A percentile compares a stretch with the other conserved stretches of the same genome.
Evolutionary conservation across 2,888 invertebrate species (phyloP).

Genomic region (Spatulosminthurus flaviceps): DNA sequence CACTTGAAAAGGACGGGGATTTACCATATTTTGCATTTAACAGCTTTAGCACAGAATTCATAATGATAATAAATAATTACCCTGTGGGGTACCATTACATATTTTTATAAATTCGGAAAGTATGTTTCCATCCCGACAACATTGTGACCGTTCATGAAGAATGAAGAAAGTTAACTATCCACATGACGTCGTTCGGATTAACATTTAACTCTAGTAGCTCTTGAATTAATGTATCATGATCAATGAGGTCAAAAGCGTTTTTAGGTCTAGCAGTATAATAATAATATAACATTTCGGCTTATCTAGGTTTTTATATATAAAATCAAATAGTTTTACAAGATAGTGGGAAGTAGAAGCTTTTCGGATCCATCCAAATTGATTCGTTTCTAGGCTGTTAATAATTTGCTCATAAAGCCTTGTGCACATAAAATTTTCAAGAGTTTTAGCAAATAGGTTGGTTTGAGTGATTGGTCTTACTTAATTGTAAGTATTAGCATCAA

Average conservation of each 20-base stretch:
- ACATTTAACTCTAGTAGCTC: neutral
- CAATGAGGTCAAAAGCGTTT: neutral
- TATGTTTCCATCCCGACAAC: too few species aligned
- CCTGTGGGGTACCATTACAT: too few species aligned
- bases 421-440: neutral
- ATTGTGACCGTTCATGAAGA: too few species aligned
- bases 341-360: neutral
- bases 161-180: neutral
- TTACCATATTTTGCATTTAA: too few species aligned
- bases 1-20: too few species aligned
- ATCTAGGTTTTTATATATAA: neutral
- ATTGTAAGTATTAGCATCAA: too few species aligned
- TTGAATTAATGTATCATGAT: neutral
- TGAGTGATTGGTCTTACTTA: constrained; percentile 1
- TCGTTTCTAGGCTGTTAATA: neutral
- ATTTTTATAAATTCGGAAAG: too few species aligned
- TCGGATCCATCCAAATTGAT: neutral
- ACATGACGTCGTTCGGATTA: neutral
- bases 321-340: neutral
- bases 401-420: neutral
- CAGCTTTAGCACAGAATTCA: too few species aligned
- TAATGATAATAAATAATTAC: too few species aligned
- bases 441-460: constrained; percentile 16
- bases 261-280: neutral
- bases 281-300: neutral